Evolutionary conservation across 2,888 invertebrate genomes (phyloP), one percentile per base, ranked within the genome.

Genomic region (Sphaeridia pumilis): DNA sequence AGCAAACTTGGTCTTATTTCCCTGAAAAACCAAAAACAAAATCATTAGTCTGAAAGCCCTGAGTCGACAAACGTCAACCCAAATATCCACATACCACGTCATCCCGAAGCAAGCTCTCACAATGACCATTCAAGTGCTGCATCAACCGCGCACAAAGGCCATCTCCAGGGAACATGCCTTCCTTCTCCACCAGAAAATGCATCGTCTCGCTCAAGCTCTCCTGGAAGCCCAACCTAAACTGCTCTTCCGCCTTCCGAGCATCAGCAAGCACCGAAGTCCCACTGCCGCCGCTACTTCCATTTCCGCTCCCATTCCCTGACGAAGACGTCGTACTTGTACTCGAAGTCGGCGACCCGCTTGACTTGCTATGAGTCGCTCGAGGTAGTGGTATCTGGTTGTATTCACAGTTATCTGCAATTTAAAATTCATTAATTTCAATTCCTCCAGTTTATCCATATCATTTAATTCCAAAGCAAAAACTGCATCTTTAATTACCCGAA

Each of bases 191-290:
- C 46, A 94, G 79, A 71, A 87, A 94, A 64, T 88, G 80, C 74
- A 92, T 82, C 1, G 86, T 82, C 70, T 94, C 93, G 49, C 85
- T 83, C 68, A 87, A 79, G 63, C 93, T 93, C 70, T 92, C 93
- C 68, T 87, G 86, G 73, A 83, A 94, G 2, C 94, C 94, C 20
- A 86, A 77, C 51, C 83, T 77, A 71, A 82, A 88, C 61, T 80
- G 74, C 47, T 78, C 76, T 4, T 71, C 68, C 0, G 68, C 70
- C 34, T 65, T 67, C 2, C 69, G 25, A 34, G 28, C 10, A 14
- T 46, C 42, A 7, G 35, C 20, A 5, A 27, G 27, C 10, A 34
- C n/a, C 28, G 17, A 35, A 27, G 31, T 45, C 2, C 45, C 38
- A 12, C 46, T 58, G 35, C 27, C 45, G 26, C 41, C 24, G 24